Base-by-base conservation (phyloP, 2,888 invertebrate species). In the Sericinus montela region DNA sequence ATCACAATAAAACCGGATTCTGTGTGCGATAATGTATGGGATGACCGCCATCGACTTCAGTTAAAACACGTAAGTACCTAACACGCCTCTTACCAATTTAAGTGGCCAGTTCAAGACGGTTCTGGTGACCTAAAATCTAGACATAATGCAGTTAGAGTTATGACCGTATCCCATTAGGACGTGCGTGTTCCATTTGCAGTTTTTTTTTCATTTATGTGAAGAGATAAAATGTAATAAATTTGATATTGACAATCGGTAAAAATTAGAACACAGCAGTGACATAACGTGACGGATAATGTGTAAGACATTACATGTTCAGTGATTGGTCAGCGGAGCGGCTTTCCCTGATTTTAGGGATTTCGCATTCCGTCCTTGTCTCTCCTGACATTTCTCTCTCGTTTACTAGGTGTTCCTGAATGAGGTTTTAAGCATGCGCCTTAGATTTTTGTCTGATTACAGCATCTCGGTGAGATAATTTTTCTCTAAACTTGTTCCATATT, bases 361-460 rank as follows among this genome's bases (percentile, higher is more conserved):
- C 63, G 65, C 48, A 55, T 14, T 19, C 51, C n/a, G 40, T 73
- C 74, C 62, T 65, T 10, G 29, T 77, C 56, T 13, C 58, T 35
- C 76, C 48, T 59, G 46, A 57, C 47, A 58, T 49, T 37, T 60
- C 57, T 56, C 58, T 80, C 76, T 60, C 70, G 47, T 51, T 80
- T 70, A 58, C 28, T 48, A 59, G 57, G 57, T 69, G 63, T 81
- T 80, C 74, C 77, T 82, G 71, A 85, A 86, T 84, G 85, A 80
- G 72, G 67, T 61, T 59, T 67, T 65, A 75, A 63, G 68, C 84
- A 83, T 85, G 86, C 86, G 86, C 85, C 45, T 51, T 73, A 49
- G 46, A 55, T 48, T 56, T 63, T 63, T n/a, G 35, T 54, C 51
- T 32, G 13, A 13, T 42, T 45, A 10, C 45, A 46, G 40, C 45